Percentiles rank a stretch among this genome's conserved stretches.
Conservation (phyloP, 2,888 invertebrate genomes). For the Notodonta ziczac region DNA sequence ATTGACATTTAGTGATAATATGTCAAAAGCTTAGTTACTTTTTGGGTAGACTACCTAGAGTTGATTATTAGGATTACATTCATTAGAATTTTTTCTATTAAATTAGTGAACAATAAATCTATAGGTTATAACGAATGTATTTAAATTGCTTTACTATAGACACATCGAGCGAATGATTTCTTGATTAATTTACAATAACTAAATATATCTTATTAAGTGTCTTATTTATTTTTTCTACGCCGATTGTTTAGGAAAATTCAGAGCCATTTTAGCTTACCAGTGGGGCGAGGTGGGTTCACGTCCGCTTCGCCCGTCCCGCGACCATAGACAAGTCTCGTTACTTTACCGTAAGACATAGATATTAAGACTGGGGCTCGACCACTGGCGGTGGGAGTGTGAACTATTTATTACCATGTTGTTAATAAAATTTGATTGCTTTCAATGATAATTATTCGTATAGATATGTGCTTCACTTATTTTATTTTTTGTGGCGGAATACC, state of each 20-base stretch:
- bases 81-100: too few species aligned
- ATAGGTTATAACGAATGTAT: too few species aligned
- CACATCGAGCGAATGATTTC: constrained; percentile 35
- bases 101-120: too few species aligned
- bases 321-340: constrained; percentile 79
- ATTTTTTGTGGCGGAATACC: too few species aligned
- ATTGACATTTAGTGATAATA: too few species aligned
- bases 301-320: constrained; percentile 35
- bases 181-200: constrained; percentile 32
- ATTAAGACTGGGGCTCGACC: constrained; percentile 56
- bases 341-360: constrained; percentile 80
- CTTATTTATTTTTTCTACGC: constrained; percentile 72
- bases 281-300: constrained; percentile 27
- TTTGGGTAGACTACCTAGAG: too few species aligned
- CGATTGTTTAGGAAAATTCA: constrained; percentile 71
- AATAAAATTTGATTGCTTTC: too few species aligned
- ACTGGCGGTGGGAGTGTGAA: constrained; percentile 11
- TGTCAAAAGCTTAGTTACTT: too few species aligned
- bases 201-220: constrained; percentile 46
- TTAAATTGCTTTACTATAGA: constrained; percentile 29
- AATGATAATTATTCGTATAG: too few species aligned
- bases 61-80: too few species aligned
- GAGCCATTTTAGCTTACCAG: constrained; percentile 62
- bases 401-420: neutral
- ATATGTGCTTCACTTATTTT: too few species aligned